Evolutionary conservation across 2,888 invertebrate species (phyloP).

Genomic region (Heliconius ethilla): DNA sequence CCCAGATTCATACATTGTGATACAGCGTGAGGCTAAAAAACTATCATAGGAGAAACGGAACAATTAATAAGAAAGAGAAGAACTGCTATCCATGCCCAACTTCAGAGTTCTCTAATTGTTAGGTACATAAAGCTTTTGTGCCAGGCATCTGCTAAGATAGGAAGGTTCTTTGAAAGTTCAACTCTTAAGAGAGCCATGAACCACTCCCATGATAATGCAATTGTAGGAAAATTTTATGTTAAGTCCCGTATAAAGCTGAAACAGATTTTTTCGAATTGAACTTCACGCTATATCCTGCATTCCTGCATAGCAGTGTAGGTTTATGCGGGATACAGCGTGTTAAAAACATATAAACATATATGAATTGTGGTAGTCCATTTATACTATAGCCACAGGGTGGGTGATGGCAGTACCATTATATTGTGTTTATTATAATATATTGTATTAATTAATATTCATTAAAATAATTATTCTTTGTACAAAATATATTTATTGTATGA

Average conservation of each 20-base stretch:
- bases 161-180: slow-evolving; percentile 1
- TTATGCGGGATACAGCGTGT: too few relatives aligned
- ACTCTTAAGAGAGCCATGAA: not conserved
- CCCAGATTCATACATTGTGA: too few relatives aligned
- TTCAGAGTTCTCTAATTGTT: not conserved
- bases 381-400: too few relatives aligned
- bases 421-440: not conserved
- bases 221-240: not conserved
- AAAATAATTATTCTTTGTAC: not conserved
- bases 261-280: not conserved
- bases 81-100: not conserved
- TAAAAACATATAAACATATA: too few relatives aligned
- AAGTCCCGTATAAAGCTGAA: not conserved
- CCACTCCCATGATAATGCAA: not conserved
- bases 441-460: not conserved
- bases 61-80: not conserved
- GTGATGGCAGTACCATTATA: too few relatives aligned
- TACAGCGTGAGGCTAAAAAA: too few relatives aligned
- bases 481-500: not conserved
- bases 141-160: not conserved
- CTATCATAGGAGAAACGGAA: too few relatives aligned
- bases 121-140: not conserved
- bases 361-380: too few relatives aligned
- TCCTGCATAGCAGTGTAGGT: too few relatives aligned
- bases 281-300: too few relatives aligned